Evolutionary conservation across 2,888 invertebrate species (phyloP), one percentile per base, ranked within the genome.

Genomic region (Dioctria linearis): DNA sequence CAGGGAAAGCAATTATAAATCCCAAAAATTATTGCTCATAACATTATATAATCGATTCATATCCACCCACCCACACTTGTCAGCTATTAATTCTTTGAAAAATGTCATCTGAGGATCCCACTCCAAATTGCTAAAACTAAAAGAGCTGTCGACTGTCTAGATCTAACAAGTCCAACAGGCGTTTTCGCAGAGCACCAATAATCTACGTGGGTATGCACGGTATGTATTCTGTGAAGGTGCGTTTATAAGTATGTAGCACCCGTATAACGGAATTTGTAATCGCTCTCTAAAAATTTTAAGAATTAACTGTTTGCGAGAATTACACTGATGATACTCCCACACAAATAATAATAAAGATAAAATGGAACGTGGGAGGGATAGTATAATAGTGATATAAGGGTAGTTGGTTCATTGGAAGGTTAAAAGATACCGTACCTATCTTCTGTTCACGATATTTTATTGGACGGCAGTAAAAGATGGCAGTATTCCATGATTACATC

Each of bases 31-130:
- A 43, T 25, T 25, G 25, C 67, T 67, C 49, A 43, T 67, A 5
- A 67, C 67, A 49, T 49, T 37, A 51, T 5, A 51, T 49, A 54
- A 51, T 25, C 25, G 25, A 0, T 25, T 8, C 51, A 51, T 37
- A 69, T 49, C 49, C 69, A 51, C 54, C 49, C 69, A 51, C 54
- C 69, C 51, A 51, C 49, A 51, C 51, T 69, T 69, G 49, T 49
- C 69, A 39, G 69, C 54, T 25, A 69, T 51, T 25, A 69, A 69
- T 49, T 69, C 51, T 69, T n/a, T 39, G 51, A 3, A 54, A 11
- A 25, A 69, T 69, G 51, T 69, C 69, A 69, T 69, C 69, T 54
- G 51, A 69, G 39, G 69, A 69, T 69, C 69, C 49, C 69, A 69
- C 39, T 51, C 37, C 69, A 69, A 69, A 69, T 25, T 69, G 51